Conservation (phyloP, 2,113 vertebrate genomes). For the Aviceda subcristata region DNA sequence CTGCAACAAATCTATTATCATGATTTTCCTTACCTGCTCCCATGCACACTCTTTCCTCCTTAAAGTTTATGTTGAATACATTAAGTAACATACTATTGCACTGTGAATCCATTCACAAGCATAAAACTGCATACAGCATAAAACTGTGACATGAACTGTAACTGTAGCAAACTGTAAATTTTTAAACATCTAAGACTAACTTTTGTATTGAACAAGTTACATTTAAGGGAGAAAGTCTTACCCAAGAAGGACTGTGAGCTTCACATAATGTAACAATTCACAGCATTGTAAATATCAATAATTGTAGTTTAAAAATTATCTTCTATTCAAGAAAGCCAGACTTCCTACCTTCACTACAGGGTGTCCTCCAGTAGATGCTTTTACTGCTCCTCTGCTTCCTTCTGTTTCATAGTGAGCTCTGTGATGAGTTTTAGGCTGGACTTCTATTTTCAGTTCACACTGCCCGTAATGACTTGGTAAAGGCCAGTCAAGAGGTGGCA, state of each 20-base stretch:
- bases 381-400: slow-evolving; percentile 96
- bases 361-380: slow-evolving; percentile 93
- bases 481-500: slow-evolving; percentile 97
- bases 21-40: neutral
- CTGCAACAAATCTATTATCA: neutral
- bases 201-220: neutral
- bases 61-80: neutral
- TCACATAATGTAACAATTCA: neutral
- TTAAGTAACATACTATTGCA: neutral
- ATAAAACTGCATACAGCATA: neutral
- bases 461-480: slow-evolving; percentile 93
- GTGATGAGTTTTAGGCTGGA: slow-evolving; percentile 98
- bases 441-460: slow-evolving; percentile 95
- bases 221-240: neutral
- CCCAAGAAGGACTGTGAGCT: neutral
- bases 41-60: neutral
- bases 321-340: neutral
- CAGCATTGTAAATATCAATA: neutral
- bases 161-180: neutral
- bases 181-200: neutral
- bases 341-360: slow-evolving; percentile 93
- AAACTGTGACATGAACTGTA: neutral
- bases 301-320: neutral
- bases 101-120: neutral
- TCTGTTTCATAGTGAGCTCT: slow-evolving; percentile 98